Percentiles rank a stretch among this genome's conserved stretches.
These are phyloP conservation scores for Clarias laeviceps DNA, from an alignment of 2,797 vertebrate genomes.

Conservation along the genomic window DNA sequence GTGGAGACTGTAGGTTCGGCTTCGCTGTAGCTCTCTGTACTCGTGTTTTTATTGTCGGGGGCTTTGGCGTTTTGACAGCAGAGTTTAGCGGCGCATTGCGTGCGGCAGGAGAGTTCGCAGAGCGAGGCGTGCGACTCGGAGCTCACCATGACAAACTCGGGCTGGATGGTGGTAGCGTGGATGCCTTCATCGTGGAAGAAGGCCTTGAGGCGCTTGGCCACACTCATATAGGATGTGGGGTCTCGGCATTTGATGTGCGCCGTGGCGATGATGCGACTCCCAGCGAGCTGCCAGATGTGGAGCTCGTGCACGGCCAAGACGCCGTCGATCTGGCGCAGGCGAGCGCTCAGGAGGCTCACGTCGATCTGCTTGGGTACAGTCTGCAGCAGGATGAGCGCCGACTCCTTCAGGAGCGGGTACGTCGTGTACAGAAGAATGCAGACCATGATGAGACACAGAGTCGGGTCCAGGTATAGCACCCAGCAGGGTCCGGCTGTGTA, in stretches of 20 bases:
- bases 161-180: constrained; percentile 97
- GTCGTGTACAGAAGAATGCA: constrained; percentile 94
- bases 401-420: constrained; percentile 95
- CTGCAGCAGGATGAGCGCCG: constrained; percentile 96
- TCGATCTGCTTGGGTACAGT: constrained; percentile 98
- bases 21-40: constrained; percentile 63
- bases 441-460: constrained; percentile 94
- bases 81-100: constrained; percentile 94
- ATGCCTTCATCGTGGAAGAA: constrained; percentile 97
- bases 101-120: constrained; percentile 94
- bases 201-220: constrained; percentile 95
- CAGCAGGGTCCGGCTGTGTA: constrained; percentile 86
- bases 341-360: constrained; percentile 85
- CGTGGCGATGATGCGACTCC: constrained; percentile 96
- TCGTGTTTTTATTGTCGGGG: constrained; percentile 50
- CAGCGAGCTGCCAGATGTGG: constrained; percentile 97
- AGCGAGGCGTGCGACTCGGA: constrained; percentile 83
- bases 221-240: constrained; percentile 93
- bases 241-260: constrained; percentile 98
- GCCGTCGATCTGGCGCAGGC: constrained; percentile 84
- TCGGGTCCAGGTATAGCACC: constrained; percentile 95
- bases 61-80: constrained; percentile 79
- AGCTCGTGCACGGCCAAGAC: constrained; percentile 95
- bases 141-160: constrained; percentile 91
- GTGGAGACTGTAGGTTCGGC: constrained; percentile 61